Conservation (phyloP, 1,140 invertebrate genomes). For the Cheumatopsyche charites region DNA sequence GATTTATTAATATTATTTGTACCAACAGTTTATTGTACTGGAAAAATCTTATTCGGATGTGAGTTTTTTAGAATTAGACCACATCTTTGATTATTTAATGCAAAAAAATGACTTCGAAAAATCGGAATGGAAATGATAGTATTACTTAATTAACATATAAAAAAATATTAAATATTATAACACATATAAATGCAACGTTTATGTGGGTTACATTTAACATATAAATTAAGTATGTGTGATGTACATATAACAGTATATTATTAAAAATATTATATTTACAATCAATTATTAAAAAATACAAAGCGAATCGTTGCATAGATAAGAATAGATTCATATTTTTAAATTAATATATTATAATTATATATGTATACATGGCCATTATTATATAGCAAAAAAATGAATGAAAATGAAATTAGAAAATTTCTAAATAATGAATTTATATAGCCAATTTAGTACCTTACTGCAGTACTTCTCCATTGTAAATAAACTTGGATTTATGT, state of each 20-base stretch:
- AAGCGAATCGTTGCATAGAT: constrained; percentile 24
- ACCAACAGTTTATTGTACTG: too few species aligned
- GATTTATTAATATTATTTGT: too few species aligned
- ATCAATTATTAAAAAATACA: constrained; percentile 33
- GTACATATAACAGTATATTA: constrained; percentile 18
- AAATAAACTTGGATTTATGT: constrained; percentile 27
- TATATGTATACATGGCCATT: constrained; percentile 35
- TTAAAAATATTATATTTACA: constrained; percentile 29
- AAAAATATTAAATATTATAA: not conserved
- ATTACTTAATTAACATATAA: too few species aligned
- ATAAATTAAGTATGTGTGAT: constrained; percentile 19
- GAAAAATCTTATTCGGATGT: too few species aligned
- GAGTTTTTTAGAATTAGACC: not conserved
- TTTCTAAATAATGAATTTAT: constrained; percentile 34
- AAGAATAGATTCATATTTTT: constrained; percentile 31
- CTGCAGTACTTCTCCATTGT: constrained; percentile 30
- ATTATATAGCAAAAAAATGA: not conserved
- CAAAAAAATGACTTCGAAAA: too few species aligned
- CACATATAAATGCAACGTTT: not conserved
- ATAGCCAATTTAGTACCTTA: constrained; percentile 37
- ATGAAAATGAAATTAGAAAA: constrained; percentile 28
- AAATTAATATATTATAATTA: constrained; percentile 40
- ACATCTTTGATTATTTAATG: not conserved
- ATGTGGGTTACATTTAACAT: not conserved
- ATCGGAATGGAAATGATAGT: too few species aligned